Evolutionary conservation across 2,797 vertebrate genomes (phyloP), one percentile per base, ranked within the genome.

Genomic region (Sciaenops ocellatus): DNA sequence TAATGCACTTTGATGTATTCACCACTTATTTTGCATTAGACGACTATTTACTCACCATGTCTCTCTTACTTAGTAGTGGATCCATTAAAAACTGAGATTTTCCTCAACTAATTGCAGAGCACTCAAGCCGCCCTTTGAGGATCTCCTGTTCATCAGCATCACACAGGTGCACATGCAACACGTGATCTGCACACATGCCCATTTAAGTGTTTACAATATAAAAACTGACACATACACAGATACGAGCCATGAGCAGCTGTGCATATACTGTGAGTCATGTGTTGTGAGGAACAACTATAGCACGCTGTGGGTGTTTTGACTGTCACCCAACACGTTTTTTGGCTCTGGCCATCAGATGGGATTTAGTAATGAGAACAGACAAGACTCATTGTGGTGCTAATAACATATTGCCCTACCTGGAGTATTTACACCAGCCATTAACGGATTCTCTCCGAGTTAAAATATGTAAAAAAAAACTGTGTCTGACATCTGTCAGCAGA

Each of bases 91-190:
- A 74, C 71, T 47, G 73, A 26, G 67, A 81, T 89, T 84, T 87
- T 63, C 68, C 69, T 55, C 71, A 71, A 60, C 82, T 93, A 92
- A 93, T 92, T 93, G 84, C 87, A 1, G 60, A 47, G 85, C 90
- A 87, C 92, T 94, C 83, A 77, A 73, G 73, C 44, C 61, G 13
- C 77, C 79, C 89, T 92, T 85, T 93, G 86, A 91, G 87, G 83
- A 85, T 88, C 17, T 60, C 54, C 69, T 60, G 83, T 84, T 86
- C 78, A 89, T 89, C 85, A 87, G 75, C 79, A 78, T 78, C 56
- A 89, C 85, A 79, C 89, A 89, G 86, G 85, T 90, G 91, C 73
- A 73, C 24, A 73, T 78, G 83, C 69, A 69, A 46, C 63, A 76
- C 34, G 26, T 73, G 78, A 74, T 64, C 62, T 9, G 12, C 76